A percentile compares a stretch with the other conserved stretches of the same genome.
phyloP scores from a whole-genome alignment of 2,797 vertebrate species.

The Nasua narica region DNA sequence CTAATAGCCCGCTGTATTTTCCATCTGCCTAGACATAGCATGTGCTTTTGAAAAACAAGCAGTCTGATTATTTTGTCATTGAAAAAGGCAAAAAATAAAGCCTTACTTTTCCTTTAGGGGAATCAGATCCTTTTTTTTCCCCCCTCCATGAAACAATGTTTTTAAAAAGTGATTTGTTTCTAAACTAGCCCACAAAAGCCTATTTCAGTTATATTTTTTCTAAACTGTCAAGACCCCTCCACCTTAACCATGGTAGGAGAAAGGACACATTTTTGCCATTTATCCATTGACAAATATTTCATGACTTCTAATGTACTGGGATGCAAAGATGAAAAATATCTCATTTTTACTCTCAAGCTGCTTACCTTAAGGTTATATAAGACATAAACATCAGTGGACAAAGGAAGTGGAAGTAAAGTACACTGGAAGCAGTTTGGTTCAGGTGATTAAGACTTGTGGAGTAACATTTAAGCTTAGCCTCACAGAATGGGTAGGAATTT shows the following conservation, averaged over 20 bases:
- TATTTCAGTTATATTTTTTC: not conserved
- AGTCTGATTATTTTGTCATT: not conserved
- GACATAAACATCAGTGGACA: not conserved
- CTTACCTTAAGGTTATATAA: not conserved
- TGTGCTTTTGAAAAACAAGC: not conserved
- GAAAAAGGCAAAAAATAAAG: not conserved
- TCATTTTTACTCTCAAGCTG: not conserved
- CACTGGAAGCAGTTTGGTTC: not conserved
- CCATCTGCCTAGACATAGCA: not conserved
- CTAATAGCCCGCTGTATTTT: not conserved
- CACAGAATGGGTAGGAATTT: not conserved
- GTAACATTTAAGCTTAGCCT: not conserved
- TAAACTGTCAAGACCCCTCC: not conserved
- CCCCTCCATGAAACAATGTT: not conserved
- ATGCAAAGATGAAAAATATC: not conserved
- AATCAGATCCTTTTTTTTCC: not conserved
- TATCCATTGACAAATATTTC: not conserved
- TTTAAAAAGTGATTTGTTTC: not conserved
- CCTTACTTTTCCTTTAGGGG: not conserved
- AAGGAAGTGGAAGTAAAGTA: not conserved
- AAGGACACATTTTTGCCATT: not conserved
- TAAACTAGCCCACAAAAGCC: not conserved
- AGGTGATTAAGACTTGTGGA: not conserved
- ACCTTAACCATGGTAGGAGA: not conserved
- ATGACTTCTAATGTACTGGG: not conserved